phyloP scores from a whole-genome alignment of 1,140 invertebrate species.

The Choristoneura fumiferana region DNA sequence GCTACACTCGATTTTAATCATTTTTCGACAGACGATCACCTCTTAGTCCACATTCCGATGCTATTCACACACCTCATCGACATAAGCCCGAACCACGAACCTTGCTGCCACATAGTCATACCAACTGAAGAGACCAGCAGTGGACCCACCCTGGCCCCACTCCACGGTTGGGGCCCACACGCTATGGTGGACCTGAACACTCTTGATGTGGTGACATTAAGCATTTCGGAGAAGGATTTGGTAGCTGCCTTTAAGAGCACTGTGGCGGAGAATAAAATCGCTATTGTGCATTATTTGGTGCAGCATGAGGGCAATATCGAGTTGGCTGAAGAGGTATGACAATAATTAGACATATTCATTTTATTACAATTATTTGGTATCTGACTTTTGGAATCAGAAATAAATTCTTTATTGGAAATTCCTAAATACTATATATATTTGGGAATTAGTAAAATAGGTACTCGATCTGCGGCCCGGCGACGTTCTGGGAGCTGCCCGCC shows the following conservation, averaged over 20 bases:
- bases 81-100: conserved; percentile 88
- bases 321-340: conserved; percentile 81
- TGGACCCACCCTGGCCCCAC: conserved; percentile 82
- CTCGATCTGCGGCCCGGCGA: too few relatives aligned
- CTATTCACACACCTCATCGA: conserved; percentile 89
- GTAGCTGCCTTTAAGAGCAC: conserved; percentile 83
- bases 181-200: conserved; percentile 83
- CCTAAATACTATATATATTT: too few relatives aligned
- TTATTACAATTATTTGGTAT: too few relatives aligned
- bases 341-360: too few relatives aligned
- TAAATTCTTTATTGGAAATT: too few relatives aligned
- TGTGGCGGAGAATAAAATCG: conserved; percentile 83
- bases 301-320: conserved; percentile 86
- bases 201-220: conserved; percentile 83
- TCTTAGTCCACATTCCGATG: conserved; percentile 88
- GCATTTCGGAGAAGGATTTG: conserved; percentile 81
- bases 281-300: conserved; percentile 89
- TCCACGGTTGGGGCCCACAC: conserved; percentile 79
- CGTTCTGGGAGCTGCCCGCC: too few relatives aligned
- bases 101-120: conserved; percentile 87
- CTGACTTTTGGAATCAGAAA: too few relatives aligned
- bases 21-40: conserved; percentile 81
- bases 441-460: too few relatives aligned
- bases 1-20: too few relatives aligned
- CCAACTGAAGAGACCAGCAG: conserved; percentile 79